A percentile compares a stretch with the other conserved stretches of the same genome.
Conservation (phyloP, 2,888 invertebrate genomes). For the Diachrysia chrysitis region DNA sequence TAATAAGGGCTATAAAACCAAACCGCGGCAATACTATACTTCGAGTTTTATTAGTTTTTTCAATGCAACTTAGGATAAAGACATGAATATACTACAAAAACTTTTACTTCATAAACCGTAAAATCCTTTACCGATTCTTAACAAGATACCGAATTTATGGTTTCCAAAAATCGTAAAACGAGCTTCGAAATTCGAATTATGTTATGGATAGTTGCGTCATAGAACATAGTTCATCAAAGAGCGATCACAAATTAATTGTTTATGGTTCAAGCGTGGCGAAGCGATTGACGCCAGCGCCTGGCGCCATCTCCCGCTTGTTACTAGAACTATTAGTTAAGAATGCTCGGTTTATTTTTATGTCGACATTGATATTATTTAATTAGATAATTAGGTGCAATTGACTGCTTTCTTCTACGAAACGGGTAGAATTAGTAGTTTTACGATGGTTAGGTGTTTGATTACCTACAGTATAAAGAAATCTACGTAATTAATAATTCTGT, state of each 20-base stretch:
- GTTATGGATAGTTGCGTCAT: slow-evolving; percentile 30
- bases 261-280: slow-evolving; percentile 74
- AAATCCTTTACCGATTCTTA: slow-evolving; percentile 28
- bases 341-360: slow-evolving; percentile 50
- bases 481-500: neutral
- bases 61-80: neutral
- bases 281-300: slow-evolving; percentile 68
- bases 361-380: slow-evolving; percentile 50
- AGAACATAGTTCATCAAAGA: slow-evolving; percentile 64
- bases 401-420: neutral
- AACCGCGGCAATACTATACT: neutral
- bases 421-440: neutral
- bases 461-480: neutral
- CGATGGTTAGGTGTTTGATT: neutral
- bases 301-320: slow-evolving; percentile 77
- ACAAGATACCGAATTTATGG: slow-evolving; percentile 46
- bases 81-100: neutral
- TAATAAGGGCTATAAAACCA: neutral
- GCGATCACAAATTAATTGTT: slow-evolving; percentile 70
- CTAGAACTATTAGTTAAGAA: slow-evolving; percentile 61
- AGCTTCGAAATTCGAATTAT: slow-evolving; percentile 29
- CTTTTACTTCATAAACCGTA: slow-evolving; percentile 17
- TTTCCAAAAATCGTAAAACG: slow-evolving; percentile 32
- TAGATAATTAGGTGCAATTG: slow-evolving; percentile 25
- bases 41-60: neutral